Percentiles rank a stretch among this genome's conserved stretches.
These are phyloP conservation scores for Orthosia incerta DNA, from an alignment of 2,888 invertebrate genomes.

Conservation along the genomic window DNA sequence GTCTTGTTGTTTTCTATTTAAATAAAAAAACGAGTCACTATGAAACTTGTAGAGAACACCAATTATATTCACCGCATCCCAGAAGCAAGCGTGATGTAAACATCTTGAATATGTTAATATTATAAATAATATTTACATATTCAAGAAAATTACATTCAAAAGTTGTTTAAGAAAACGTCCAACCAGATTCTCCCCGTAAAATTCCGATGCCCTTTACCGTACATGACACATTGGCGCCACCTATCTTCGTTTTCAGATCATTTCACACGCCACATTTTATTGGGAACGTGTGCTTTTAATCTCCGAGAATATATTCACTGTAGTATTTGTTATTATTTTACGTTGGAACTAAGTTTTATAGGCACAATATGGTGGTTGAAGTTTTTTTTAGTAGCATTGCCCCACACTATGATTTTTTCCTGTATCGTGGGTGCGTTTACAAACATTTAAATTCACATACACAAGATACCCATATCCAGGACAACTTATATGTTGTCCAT, in stretches of 20 bases:
- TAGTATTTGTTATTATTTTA: not conserved
- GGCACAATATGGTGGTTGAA: not conserved
- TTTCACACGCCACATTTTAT: conserved; percentile 40
- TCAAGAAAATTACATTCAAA: conserved; percentile 13
- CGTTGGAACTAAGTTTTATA: not conserved
- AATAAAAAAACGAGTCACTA: too few relatives aligned
- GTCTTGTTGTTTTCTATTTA: too few relatives aligned
- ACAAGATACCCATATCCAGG: too few relatives aligned
- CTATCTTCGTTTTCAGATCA: conserved; percentile 50
- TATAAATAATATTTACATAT: too few relatives aligned
- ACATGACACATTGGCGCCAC: conserved; percentile 41
- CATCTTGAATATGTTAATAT: too few relatives aligned
- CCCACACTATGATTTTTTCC: too few relatives aligned
- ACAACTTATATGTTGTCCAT: too few relatives aligned
- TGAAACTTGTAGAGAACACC: too few relatives aligned
- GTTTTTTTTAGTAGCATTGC: not conserved
- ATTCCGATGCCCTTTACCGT: conserved; percentile 14
- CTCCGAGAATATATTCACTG: conserved; percentile 7
- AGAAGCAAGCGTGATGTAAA: too few relatives aligned
- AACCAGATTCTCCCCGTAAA: conserved; percentile 7
- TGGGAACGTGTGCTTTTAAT: conserved; percentile 27
- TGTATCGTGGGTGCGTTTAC: too few relatives aligned
- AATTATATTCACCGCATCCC: too few relatives aligned
- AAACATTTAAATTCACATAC: too few relatives aligned
- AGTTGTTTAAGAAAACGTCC: conserved; percentile 21